Evolutionary conservation across 2,888 invertebrate genomes (phyloP), one percentile per base, ranked within the genome.

Genomic region (Agrotis puta): DNA sequence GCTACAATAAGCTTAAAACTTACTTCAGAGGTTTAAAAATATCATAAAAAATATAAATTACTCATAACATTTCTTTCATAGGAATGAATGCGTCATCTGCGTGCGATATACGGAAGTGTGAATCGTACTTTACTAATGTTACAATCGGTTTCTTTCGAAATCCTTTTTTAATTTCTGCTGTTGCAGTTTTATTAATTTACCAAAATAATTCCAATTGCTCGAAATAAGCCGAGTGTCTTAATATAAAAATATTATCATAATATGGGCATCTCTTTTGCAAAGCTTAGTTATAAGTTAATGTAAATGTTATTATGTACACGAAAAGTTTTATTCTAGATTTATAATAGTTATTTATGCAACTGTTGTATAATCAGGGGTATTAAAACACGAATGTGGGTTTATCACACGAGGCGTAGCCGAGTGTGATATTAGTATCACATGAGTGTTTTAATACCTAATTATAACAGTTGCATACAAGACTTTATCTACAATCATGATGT

Each of bases 291-390:
- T 51, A 51, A 47, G 53, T 39, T 4, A 13, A 56, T 27, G 39
- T 39, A 7, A 65, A 58, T 64, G 33, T 58, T 73, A 75, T 24
- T 53, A 47, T 43, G 27, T 39, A 53, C 53, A 67, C 24, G 51
- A 51, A 33, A 70, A 63, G 43, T 43, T 50, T 54, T 77, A 51
- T 77, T 70, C 18, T 70, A 70, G 53, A 58, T 53, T 22, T 58
- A 14, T 62, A 58, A n/a, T n/a, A n/a, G n/a, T n/a, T n/a, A n/a
- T n/a, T n/a, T n/a, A n/a, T n/a, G n/a, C n/a, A n/a, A n/a, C n/a
- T n/a, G n/a, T n/a, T n/a, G n/a, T n/a, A n/a, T n/a, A n/a, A n/a
- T n/a, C n/a, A n/a, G n/a, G n/a, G n/a, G n/a, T n/a, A n/a, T n/a
- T n/a, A n/a, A n/a, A n/a, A n/a, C n/a, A n/a, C n/a, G n/a, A n/a